phyloP scores from a whole-genome alignment of 1,140 invertebrate species.

The Drosophila athabasca region DNA sequence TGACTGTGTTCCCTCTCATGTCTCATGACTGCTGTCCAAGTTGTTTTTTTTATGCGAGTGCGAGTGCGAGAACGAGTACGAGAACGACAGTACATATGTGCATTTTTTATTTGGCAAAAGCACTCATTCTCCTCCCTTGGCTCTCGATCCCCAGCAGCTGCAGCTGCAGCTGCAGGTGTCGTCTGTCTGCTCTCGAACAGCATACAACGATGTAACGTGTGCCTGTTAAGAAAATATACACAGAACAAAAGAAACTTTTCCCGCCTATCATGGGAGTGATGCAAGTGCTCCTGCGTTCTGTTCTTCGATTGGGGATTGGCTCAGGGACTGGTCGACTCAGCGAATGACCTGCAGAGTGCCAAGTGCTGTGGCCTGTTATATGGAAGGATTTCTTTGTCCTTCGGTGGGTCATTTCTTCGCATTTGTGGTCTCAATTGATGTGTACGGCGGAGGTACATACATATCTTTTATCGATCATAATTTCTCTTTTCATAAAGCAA shows the following conservation, averaged over 20 bases:
- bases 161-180: constrained; percentile 63
- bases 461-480: too few relatives aligned
- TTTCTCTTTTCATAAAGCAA: too few relatives aligned
- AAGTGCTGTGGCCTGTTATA: too few relatives aligned
- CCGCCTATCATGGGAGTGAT: background rate
- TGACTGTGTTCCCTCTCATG: constrained; percentile 3
- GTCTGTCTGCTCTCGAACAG: constrained; percentile 19
- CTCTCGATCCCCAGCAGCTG: constrained; percentile 38
- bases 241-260: background rate
- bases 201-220: constrained; percentile 5
- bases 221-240: constrained; percentile 47
- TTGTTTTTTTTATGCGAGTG: constrained; percentile 9
- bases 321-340: too few relatives aligned
- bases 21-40: constrained; percentile 4
- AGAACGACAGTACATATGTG: background rate
- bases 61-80: background rate
- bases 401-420: too few relatives aligned
- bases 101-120: constrained; percentile 28
- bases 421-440: too few relatives aligned
- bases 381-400: too few relatives aligned
- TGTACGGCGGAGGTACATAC: too few relatives aligned
- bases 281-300: background rate
- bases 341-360: too few relatives aligned
- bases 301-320: too few relatives aligned
- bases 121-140: constrained; percentile 11